Percentiles rank a stretch among this genome's conserved stretches.
Evolutionary conservation across 2,113 vertebrate species (phyloP).

Genomic region (Laticauda laticaudata): DNA sequence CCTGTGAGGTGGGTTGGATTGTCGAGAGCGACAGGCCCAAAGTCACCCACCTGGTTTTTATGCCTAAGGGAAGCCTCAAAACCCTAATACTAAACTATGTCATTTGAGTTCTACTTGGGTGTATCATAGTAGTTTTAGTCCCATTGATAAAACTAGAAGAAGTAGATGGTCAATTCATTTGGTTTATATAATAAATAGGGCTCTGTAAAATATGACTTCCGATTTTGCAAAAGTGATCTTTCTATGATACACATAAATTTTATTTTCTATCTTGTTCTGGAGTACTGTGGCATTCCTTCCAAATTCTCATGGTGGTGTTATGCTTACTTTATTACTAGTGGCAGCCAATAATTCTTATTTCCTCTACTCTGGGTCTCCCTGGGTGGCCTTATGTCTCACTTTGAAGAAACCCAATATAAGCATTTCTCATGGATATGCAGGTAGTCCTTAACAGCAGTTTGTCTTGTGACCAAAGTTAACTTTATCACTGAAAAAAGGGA

Average conservation of each 20-base stretch:
- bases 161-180: not conserved
- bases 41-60: not conserved
- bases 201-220: not conserved
- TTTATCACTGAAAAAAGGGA: not conserved
- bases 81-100: not conserved
- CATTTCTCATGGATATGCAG: not conserved
- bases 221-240: not conserved
- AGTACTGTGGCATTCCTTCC: not conserved
- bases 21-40: not conserved
- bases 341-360: not conserved
- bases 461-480: not conserved
- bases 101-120: not conserved
- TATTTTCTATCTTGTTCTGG: not conserved
- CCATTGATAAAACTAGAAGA: not conserved
- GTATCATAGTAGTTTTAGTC: not conserved
- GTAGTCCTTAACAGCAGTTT: not conserved
- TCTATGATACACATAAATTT: not conserved
- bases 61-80: not conserved
- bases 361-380: not conserved
- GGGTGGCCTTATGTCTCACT: not conserved
- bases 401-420: not conserved
- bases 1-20: not conserved
- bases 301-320: not conserved
- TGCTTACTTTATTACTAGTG: not conserved
- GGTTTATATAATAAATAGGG: not conserved